Evolutionary conservation across 2,113 vertebrate species (phyloP).

Genomic region (Synchiropus splendidus): DNA sequence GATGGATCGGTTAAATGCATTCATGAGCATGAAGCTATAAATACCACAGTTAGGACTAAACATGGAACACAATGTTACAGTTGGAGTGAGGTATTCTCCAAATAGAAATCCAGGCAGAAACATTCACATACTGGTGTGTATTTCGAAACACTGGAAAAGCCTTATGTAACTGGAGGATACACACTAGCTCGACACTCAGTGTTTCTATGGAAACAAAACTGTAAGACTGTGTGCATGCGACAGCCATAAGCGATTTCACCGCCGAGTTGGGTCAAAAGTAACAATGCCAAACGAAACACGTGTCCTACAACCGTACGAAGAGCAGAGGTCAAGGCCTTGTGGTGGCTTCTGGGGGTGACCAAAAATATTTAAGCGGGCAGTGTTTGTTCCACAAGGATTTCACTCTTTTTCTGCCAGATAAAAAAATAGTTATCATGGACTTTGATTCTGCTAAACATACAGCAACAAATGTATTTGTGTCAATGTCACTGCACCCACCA

Average conservation of each 20-base stretch:
- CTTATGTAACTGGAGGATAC: slow-evolving; percentile 62
- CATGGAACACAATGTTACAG: not conserved
- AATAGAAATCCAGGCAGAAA: slow-evolving; percentile 46
- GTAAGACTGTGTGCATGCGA: slow-evolving; percentile 50
- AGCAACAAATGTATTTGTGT: slow-evolving; percentile 3
- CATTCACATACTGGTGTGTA: slow-evolving; percentile 35
- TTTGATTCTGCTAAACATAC: no score
- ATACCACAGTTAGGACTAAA: slow-evolving; percentile 7
- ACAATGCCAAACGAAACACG: slow-evolving; percentile 26
- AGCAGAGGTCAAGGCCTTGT: slow-evolving; percentile 9
- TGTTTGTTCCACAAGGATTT: no score
- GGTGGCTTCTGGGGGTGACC: slow-evolving; percentile 4
- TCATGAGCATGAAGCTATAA: slow-evolving; percentile 4
- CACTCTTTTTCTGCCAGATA: no score
- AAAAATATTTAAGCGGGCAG: no score
- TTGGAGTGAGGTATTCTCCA: slow-evolving; percentile 8
- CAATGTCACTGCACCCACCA: not conserved
- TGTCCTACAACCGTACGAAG: not conserved
- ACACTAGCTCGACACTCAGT: slow-evolving; percentile 48
- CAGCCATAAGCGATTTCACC: slow-evolving; percentile 41
- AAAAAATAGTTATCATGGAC: no score
- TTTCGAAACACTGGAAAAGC: slow-evolving; percentile 45
- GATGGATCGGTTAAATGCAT: no score
- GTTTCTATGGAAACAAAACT: slow-evolving; percentile 71
- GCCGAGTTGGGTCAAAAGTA: slow-evolving; percentile 49